Percentiles rank a stretch among this genome's conserved stretches.
Conservation (phyloP, 2,113 vertebrate species). For the Trematocara stigmaticum region DNA sequence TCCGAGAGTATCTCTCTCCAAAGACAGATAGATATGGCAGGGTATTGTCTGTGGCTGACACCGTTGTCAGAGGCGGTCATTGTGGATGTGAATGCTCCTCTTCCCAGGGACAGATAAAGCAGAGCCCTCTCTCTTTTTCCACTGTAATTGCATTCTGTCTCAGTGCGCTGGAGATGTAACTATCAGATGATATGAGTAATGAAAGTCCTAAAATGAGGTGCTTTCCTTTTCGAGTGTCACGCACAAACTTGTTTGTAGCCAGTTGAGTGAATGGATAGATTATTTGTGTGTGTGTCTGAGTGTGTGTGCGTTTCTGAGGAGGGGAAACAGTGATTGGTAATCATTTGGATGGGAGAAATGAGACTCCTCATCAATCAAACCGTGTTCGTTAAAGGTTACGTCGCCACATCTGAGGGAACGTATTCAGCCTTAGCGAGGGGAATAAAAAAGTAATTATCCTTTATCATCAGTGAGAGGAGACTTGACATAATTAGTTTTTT, state of each 20-base stretch:
- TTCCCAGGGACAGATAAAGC: constrained; percentile 40
- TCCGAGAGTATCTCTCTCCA: constrained; percentile 20
- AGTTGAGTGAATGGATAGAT: background rate
- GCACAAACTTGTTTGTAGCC: constrained; percentile 18
- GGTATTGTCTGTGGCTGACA: constrained; percentile 39
- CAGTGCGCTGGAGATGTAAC: constrained; percentile 19
- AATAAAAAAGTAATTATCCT: constrained; percentile 81
- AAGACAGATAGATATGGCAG: constrained; percentile 37
- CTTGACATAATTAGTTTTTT: constrained; percentile 70
- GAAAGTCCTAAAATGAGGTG: constrained; percentile 39
- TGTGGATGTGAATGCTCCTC: constrained; percentile 34
- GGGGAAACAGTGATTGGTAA: constrained; percentile 64
- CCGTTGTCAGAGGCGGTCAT: constrained; percentile 40
- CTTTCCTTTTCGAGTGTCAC: constrained; percentile 15
- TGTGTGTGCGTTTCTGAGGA: background rate
- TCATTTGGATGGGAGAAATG: constrained; percentile 66
- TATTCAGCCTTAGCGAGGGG: constrained; percentile 54
- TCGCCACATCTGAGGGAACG: constrained; percentile 56
- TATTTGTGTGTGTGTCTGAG: background rate
- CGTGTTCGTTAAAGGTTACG: constrained; percentile 73
- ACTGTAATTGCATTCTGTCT: constrained; percentile 47
- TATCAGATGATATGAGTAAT: constrained; percentile 56
- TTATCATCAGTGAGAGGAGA: constrained; percentile 74
- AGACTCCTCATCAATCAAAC: constrained; percentile 73
- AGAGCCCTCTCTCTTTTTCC: background rate